Base-by-base conservation (phyloP, 2,797 vertebrate genomes). In the Sebastes jordani region DNA sequence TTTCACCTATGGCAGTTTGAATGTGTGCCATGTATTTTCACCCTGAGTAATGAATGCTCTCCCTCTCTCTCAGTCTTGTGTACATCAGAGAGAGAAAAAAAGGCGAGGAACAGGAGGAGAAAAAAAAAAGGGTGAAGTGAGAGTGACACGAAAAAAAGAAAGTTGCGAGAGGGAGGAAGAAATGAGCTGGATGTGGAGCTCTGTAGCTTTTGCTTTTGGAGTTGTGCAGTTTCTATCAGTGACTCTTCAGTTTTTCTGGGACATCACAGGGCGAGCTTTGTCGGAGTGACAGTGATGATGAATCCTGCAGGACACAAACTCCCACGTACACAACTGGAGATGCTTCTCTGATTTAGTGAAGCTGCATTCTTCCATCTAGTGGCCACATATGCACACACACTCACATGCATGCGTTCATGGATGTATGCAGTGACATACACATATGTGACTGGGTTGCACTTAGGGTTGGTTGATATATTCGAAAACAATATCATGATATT, bases 351-450 rank as follows among this genome's bases (percentile, higher is more conserved):
- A 74, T 60, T 55, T 36, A 73, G 68, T 64, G 49, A 89, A 88
- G 92, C 85, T 87, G 83, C 79, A 90, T 88, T 92, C 89, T 93
- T 86, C 93, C 95, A 92, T 90, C 93, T 95, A 95, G 93, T 95
- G 94, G 95, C 71, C 92, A 91, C 80, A 86, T 69, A 60, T 85
- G 73, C 63, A 76, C 11, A 84, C 66, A 76, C 82, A 80, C 56
- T 61, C 61, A 29, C 63, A 55, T 34, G 36, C 58, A 59, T 27
- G 7, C 10, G 20, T 42, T 58, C 46, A 69, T 75, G 68, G n/a
- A 60, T 10, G 34, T 11, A 46, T 30, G 16, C 18, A 63, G 3
- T 3, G 32, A 22, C 25, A 42, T 20, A n/a, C 11, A 22, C 36
- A 71, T 65, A 34, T 38, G 11, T 69, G 42, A n/a, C 25, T 34